phyloP scores from a whole-genome alignment of 2,888 invertebrate species.

The Andrena haemorrhoa region DNA sequence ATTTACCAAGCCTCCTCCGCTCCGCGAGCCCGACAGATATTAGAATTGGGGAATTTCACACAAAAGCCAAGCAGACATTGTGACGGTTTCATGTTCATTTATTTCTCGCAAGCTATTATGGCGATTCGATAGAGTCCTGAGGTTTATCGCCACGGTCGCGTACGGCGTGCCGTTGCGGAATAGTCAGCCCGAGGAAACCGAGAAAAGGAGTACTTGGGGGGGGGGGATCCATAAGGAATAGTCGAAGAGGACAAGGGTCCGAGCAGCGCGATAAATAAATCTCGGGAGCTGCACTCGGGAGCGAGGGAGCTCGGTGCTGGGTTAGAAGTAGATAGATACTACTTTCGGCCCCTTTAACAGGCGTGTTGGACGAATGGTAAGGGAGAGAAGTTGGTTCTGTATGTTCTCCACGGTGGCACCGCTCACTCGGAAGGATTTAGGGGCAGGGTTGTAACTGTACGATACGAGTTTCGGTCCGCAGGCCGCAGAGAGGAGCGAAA shows the following conservation, averaged over 20 bases:
- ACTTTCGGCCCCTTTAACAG: slow-evolving; percentile 70
- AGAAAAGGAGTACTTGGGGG: slow-evolving; percentile 43
- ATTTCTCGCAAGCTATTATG: slow-evolving; percentile 14
- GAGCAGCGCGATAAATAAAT: slow-evolving; percentile 71
- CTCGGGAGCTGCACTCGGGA: slow-evolving; percentile 63
- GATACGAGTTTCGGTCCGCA: slow-evolving; percentile 58
- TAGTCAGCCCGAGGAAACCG: slow-evolving; percentile 10
- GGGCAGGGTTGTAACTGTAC: slow-evolving; percentile 63
- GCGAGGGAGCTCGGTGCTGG: slow-evolving; percentile 32
- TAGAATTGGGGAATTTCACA: neutral
- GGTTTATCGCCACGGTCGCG: slow-evolving; percentile 36
- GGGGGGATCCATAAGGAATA: slow-evolving; percentile 63
- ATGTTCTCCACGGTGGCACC: slow-evolving; percentile 70
- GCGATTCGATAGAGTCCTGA: slow-evolving; percentile 19
- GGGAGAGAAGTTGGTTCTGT: slow-evolving; percentile 63
- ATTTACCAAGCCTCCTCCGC: neutral
- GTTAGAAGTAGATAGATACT: slow-evolving; percentile 64
- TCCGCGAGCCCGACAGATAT: neutral
- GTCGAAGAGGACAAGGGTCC: slow-evolving; percentile 64
- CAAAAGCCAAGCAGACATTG: neutral
- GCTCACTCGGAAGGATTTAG: slow-evolving; percentile 73
- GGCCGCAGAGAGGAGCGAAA: slow-evolving; percentile 20
- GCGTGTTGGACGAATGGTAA: slow-evolving; percentile 53
- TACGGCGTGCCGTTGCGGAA: slow-evolving; percentile 13
- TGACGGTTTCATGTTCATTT: neutral